phyloP scores from a whole-genome alignment of 2,888 invertebrate genomes.

The Acronicta psi region DNA sequence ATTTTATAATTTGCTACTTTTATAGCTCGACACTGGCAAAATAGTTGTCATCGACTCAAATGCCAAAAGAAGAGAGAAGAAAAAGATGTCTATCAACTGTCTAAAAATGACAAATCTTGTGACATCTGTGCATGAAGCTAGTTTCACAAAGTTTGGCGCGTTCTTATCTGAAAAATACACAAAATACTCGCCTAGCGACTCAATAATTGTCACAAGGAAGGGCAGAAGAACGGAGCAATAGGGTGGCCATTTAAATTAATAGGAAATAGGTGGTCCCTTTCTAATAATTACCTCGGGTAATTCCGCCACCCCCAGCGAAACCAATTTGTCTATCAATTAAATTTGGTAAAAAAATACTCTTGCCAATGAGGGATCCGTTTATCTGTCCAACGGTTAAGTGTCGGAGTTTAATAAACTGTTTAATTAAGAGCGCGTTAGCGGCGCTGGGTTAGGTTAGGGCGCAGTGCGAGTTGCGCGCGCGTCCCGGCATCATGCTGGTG shows the following conservation, averaged over 20 bases:
- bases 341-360: conserved; percentile 63
- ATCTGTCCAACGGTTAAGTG: conserved; percentile 81
- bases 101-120: too few species aligned
- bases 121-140: too few species aligned
- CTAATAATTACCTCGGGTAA: conserved; percentile 56
- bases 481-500: conserved; percentile 76
- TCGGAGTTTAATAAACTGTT: conserved; percentile 87
- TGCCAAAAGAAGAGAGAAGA: too few species aligned
- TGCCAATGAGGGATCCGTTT: conserved; percentile 71
- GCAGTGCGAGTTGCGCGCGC: conserved; percentile 80
- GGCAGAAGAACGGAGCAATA: too few species aligned
- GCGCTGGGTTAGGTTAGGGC: conserved; percentile 64
- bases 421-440: conserved; percentile 84
- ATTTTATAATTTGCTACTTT: not conserved
- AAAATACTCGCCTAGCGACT: too few species aligned
- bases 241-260: conserved; percentile 33
- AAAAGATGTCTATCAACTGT: too few species aligned
- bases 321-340: conserved; percentile 83
- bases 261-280: conserved; percentile 35
- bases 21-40: too few species aligned
- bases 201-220: too few species aligned
- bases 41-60: too few species aligned
- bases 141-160: too few species aligned
- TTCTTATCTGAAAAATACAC: too few species aligned
- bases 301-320: conserved; percentile 73